These are phyloP conservation scores for Lampris incognitus DNA, from an alignment of 2,113 vertebrate genomes.

Conservation along the genomic window DNA sequence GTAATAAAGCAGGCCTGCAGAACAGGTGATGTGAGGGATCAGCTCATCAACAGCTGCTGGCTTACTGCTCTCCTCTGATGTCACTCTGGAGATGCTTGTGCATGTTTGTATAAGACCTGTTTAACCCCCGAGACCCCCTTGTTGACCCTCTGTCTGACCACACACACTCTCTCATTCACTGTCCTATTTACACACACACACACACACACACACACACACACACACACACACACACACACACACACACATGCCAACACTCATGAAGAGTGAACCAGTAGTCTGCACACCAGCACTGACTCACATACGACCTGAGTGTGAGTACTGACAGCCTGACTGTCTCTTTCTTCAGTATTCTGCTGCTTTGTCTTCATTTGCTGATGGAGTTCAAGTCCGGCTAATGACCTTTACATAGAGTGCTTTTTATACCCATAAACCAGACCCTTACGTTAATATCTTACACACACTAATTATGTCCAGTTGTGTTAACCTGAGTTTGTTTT, in stretches of 20 bases:
- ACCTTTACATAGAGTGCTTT: no score
- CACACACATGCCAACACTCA: not conserved
- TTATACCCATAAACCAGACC: no score
- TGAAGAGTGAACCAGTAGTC: no score
- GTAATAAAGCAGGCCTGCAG: conserved; percentile 6
- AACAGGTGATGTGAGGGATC: conserved; percentile 44
- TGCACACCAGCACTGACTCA: no score
- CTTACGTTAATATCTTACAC: no score
- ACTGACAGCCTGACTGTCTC: no score
- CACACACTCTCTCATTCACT: conserved; percentile 15
- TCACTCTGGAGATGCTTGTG: conserved; percentile 18
- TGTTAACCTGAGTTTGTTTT: no score
- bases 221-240: conserved; percentile 13
- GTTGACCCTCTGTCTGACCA: conserved; percentile 37
- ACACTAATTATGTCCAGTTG: no score
- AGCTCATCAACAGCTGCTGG: conserved; percentile 32
- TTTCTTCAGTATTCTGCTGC: no score
- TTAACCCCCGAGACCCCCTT: conserved; percentile 31
- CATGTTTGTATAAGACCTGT: conserved; percentile 24
- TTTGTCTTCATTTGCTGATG: no score
- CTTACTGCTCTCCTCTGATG: conserved; percentile 63
- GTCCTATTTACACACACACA: not conserved
- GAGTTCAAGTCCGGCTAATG: no score
- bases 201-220: conserved; percentile 10
- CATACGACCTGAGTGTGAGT: no score